Base-by-base conservation (phyloP, 2,113 vertebrate species). In the Nothocercus julius region DNA sequence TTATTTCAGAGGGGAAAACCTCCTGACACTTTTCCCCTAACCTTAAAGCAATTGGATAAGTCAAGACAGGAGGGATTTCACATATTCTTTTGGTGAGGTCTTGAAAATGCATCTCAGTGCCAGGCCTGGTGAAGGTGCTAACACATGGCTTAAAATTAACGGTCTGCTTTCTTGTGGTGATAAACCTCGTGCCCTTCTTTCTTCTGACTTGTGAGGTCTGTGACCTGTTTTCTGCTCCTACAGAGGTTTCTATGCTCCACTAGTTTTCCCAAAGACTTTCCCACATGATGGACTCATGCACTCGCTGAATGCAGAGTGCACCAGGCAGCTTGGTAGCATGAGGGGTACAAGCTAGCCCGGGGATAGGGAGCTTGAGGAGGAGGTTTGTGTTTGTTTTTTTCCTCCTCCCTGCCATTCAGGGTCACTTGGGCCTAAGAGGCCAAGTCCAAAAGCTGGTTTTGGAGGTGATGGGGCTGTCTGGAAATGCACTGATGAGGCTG, bases 221-320 rank as follows among this genome's bases (percentile, higher is more conserved):
- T 86, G 81, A 68, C 62, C 81, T 84, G 77, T 13, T 85, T 96
- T 96, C 53, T 88, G 30, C 47, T 75, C 21, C 3, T 3, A 22
- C 6, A 5, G 34, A 70, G 4, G 21, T 38, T 93, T 95, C 32
- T 18, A 11, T 4, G 9, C 54, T 90, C 59, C 61, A 7, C 28
- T 44, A n/a, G 14, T 40, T 86, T 75, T 78, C 32, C 47, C 75
- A 61, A 72, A 68, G 38, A 42, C 1, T 4, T 47, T 38, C 42
- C 3, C 9, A 20, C 11, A 24, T 86, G 25, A 42, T 75, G 73
- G n/a, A 28, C 45, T 85, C 0, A 0, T 3, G 5, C 8, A 16
- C 69, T 72, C 42, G 11, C 58, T 87, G 83, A 38, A 11, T 61
- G 32, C 22, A 28, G 27, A 73, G 30, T 0, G 0, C 27, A 9